Evolutionary conservation across 2,888 invertebrate species (phyloP).

Genomic region (Drosophila falleni): DNA sequence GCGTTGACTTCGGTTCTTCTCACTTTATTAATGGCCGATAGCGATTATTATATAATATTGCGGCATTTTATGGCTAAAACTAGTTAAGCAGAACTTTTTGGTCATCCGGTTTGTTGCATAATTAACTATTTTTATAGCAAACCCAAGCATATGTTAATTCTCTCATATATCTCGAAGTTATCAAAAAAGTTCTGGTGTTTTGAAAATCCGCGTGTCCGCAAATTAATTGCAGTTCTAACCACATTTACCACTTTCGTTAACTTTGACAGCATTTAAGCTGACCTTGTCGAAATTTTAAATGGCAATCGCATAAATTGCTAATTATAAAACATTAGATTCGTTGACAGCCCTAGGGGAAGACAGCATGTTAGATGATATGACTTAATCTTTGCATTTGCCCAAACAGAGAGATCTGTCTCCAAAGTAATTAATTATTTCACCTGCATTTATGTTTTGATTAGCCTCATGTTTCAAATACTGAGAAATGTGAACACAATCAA

Average conservation of each 20-base stretch:
- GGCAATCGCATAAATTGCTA: slow-evolving; percentile 44
- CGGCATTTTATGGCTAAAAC: slow-evolving; percentile 46
- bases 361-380: slow-evolving; percentile 32
- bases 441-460: slow-evolving; percentile 56
- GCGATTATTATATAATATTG: slow-evolving; percentile 70
- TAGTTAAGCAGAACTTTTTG: slow-evolving; percentile 38
- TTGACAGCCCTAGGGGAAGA: slow-evolving; percentile 48
- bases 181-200: too few species aligned
- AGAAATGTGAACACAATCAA: slow-evolving; percentile 29
- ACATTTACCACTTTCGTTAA: slow-evolving; percentile 69
- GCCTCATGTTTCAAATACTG: slow-evolving; percentile 26
- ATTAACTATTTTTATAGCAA: slow-evolving; percentile 62
- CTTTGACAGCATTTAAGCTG: slow-evolving; percentile 50
- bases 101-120: slow-evolving; percentile 71
- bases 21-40: slow-evolving; percentile 59
- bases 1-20: slow-evolving; percentile 53
- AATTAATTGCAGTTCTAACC: slow-evolving; percentile 64
- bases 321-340: slow-evolving; percentile 50
- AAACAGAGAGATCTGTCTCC: slow-evolving; percentile 30
- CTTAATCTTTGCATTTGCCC: slow-evolving; percentile 32
- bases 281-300: slow-evolving; percentile 64
- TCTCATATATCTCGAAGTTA: slow-evolving; percentile 31
- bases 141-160: slow-evolving; percentile 8
- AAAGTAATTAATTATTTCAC: slow-evolving; percentile 53
- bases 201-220: slow-evolving; percentile 35